Percentiles rank a stretch among this genome's conserved stretches.
phyloP scores from a whole-genome alignment of 2,113 vertebrate genomes.

The Lepidothrix coronata region DNA sequence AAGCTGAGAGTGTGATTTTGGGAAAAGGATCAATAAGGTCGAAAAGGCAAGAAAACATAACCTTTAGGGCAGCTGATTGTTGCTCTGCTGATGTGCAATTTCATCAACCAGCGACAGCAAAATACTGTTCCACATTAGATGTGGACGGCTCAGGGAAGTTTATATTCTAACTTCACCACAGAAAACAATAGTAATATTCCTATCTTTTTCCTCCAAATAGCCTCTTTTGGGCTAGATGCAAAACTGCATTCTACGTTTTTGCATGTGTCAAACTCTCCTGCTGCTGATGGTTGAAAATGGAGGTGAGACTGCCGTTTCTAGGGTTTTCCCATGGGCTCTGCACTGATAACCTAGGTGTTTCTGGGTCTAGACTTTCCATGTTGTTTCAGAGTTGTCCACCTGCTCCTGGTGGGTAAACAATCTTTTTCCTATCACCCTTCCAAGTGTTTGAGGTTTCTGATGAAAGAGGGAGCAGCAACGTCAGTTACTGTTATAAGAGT shows the following conservation, averaged over 20 bases:
- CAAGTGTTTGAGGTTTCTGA: background rate
- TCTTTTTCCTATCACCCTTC: background rate
- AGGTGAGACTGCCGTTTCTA: background rate
- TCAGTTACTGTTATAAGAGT: background rate
- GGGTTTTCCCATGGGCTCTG: background rate
- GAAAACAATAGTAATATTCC: background rate
- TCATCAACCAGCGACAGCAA: background rate
- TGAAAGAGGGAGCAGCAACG: background rate
- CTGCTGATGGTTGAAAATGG: background rate
- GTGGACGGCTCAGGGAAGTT: background rate
- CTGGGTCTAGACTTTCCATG: background rate
- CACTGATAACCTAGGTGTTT: background rate
- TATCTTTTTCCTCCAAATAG: background rate
- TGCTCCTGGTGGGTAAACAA: background rate
- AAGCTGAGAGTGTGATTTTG: background rate
- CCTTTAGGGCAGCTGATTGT: background rate
- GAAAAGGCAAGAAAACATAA: background rate
- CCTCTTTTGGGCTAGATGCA: background rate
- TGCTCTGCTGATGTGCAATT: background rate
- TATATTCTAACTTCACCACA: background rate
- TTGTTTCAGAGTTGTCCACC: background rate
- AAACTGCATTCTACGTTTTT: background rate
- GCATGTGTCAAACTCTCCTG: background rate
- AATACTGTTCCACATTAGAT: background rate
- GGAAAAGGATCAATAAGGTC: background rate